Base-by-base conservation (phyloP, 2,888 invertebrate genomes). In the Drosophila imparisetae region DNA sequence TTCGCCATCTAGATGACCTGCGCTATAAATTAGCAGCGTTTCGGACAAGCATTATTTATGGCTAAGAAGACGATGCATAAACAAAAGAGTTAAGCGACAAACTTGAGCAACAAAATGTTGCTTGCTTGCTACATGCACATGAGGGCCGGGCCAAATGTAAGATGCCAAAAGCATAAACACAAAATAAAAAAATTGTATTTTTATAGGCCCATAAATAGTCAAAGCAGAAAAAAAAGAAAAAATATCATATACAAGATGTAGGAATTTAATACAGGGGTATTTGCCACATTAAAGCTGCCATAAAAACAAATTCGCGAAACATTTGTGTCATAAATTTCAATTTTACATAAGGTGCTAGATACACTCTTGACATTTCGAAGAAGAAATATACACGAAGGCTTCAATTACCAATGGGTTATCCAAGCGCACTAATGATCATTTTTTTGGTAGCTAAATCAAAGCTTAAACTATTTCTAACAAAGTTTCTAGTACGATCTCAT, bases 1-100 rank as follows among this genome's bases (percentile, higher is more conserved):
- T 83, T 72, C 72, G 65, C 34, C 79, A 71, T 57, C 50, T 34
- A 53, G 64, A 62, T 66, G 52, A 54, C 29, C 57, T 53, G 62
- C 67, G 69, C 69, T 27, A 75, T 86, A 86, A 84, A 86, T 75
- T 79, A 63, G 27, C 29, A 27, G 49, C 40, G 71, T 74, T 69
- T 71, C 10, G 66, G 54, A 38, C 76, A 49, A 55, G 66, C 60
- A 68, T 73, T 71, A 72, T 70, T 76, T 75, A 83, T 83, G 58
- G 49, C 45, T 45, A 65, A 77, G 72, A 68, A 75, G 72, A 66
- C 53, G 81, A 62, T 62, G 70, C 85, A 83, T 83, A 85, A 87
- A 78, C 83, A 85, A 85, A 85, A 85, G 83, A 73, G 66, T 84
- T 73, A 80, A 72, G 75, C 74, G 73, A 60, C 74, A 78, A 83